Evolutionary conservation across 92 coral and sea anemone species (phyloP).

Genomic region (Nematostella vectensis): DNA sequence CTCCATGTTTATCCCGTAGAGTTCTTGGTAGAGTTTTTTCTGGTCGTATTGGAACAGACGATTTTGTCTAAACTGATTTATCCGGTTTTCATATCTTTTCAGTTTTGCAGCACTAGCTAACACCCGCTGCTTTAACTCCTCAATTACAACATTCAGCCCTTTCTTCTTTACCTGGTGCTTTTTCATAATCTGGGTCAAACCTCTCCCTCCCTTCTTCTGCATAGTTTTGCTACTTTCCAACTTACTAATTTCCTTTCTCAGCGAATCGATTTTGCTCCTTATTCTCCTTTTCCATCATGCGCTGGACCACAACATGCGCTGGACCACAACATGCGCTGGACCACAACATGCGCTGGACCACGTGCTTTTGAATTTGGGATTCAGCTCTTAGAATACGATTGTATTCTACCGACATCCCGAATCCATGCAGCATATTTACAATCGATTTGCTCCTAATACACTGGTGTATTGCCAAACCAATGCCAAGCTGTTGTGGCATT

Average conservation of each 20-base stretch:
- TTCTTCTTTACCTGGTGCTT: constrained; percentile 15
- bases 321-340: too few species aligned
- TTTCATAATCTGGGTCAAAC: not conserved
- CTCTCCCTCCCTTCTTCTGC: not conserved
- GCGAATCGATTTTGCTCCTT: constrained; percentile 10
- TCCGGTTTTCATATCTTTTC: constrained; percentile 12
- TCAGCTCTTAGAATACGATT: too few species aligned
- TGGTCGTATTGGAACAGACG: constrained; percentile 19
- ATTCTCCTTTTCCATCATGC: constrained; percentile 25
- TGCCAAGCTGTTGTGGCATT: too few species aligned
- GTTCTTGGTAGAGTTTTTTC: constrained; percentile 19
- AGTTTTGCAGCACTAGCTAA: not conserved
- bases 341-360: too few species aligned
- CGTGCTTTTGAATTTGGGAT: too few species aligned
- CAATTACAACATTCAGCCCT: constrained; percentile 19
- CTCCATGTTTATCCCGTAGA: constrained; percentile 9
- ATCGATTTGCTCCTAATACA: too few species aligned
- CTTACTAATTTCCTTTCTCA: constrained; percentile 25
- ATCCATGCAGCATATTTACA: too few species aligned
- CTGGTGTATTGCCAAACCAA: too few species aligned
- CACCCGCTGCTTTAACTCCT: constrained; percentile 28
- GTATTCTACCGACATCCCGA: too few species aligned
- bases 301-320: too few species aligned
- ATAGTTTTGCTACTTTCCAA: constrained; percentile 5
- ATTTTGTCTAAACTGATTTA: constrained; percentile 24